phyloP scores from a whole-genome alignment of 2,888 invertebrate genomes.

The Koerneria pararmatus region DNA sequence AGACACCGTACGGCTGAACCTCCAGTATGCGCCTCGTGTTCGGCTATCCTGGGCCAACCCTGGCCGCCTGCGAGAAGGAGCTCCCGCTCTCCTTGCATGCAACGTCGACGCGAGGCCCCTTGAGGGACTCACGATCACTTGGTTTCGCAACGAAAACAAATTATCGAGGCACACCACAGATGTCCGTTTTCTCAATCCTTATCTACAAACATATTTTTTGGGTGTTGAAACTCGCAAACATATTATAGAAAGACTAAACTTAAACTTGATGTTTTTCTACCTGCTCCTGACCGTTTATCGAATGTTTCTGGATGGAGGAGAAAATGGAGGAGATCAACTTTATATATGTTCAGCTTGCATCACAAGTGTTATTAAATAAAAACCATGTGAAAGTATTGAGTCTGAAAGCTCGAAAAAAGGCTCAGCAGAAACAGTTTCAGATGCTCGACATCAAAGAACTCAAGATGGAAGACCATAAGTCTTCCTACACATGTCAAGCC shows the following conservation, averaged over 20 bases:
- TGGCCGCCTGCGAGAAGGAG: conserved; percentile 37
- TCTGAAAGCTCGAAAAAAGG: background rate
- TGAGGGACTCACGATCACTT: conserved; percentile 43
- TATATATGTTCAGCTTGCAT: no score
- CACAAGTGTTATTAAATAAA: no score
- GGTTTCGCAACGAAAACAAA: conserved; percentile 42
- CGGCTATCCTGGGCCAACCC: conserved; percentile 42
- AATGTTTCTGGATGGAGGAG: no score
- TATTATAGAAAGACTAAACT: no score
- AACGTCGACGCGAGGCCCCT: conserved; percentile 52
- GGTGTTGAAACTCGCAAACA: background rate
- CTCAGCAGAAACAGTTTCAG: conserved; percentile 28
- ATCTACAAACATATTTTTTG: no score
- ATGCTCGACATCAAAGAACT: conserved; percentile 46
- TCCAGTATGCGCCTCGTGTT: conserved; percentile 49
- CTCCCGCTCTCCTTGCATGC: conserved; percentile 48
- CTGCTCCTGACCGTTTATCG: no score
- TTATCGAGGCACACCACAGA: conserved; percentile 36
- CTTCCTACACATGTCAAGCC: conserved; percentile 44
- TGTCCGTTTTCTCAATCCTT: no score
- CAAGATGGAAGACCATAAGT: conserved; percentile 50
- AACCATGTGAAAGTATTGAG: no score
- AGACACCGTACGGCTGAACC: conserved; percentile 40
- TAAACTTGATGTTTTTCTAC: no score
- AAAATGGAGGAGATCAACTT: no score